Base-by-base conservation (phyloP, 1,140 invertebrate genomes). In the Papilio xuthus region DNA sequence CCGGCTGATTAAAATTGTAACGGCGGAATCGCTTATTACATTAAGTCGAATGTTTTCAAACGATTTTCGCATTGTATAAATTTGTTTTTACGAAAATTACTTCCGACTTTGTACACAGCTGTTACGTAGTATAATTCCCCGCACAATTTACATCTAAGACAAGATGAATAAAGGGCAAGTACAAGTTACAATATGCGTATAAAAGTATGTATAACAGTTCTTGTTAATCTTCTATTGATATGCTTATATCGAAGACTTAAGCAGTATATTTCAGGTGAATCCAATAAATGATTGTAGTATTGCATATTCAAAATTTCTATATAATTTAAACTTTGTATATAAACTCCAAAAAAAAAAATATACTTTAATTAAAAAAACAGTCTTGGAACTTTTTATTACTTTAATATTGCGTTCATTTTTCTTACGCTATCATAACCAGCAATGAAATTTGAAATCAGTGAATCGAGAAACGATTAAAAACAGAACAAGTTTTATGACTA, bases 1-100 rank as follows among this genome's bases (percentile, higher is more conserved):
- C 71, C 84, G 84, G 89, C 86, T 91, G 86, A 90, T 90, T 89
- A 90, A 90, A 87, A 87, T 90, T 88, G 86, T 84, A 90, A 81
- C 78, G 80, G 82, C 79, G 72, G 82, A 84, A 84, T 85, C 84
- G 77, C 78, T 80, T 82, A 81, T 74, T 79, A 81, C 76, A 83
- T 85, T 60, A 77, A 79, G 69, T 81, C 74, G 77, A 26, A 18
- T 32, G 74, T 42, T 63, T 67, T 28, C 2, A 20, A 56, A 71
- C 53, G 53, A 60, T 60, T 71, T 71, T 73, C 44, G 37, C 44
- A 56, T 44, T 78, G 56, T 41, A 63, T 28, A 10, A 42, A 73
- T 79, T 74, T 79, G 70, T 73, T 73, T 79, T 74, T 67, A 15
- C 12, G 4, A 4, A 15, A 15, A 67, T 67, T 67, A 15, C 4